These are phyloP conservation scores for Rallus limicola DNA, from an alignment of 2,113 vertebrate species.

Conservation along the genomic window DNA sequence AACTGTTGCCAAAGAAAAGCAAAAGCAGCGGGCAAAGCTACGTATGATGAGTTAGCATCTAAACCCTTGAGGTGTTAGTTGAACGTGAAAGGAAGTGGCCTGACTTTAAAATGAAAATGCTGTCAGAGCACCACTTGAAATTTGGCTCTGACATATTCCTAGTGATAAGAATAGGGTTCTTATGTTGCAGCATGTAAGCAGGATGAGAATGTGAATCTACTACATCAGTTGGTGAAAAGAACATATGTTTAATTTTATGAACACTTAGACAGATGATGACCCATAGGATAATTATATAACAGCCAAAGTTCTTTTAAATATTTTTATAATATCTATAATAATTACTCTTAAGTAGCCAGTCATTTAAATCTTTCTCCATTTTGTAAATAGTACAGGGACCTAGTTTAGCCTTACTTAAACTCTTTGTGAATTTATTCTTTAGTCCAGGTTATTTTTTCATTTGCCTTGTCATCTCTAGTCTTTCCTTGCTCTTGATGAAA, in stretches of 20 bases:
- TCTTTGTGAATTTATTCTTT: neutral
- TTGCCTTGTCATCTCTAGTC: neutral
- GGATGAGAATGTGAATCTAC: conserved; percentile 17
- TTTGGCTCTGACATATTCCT: neutral
- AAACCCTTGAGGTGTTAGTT: neutral
- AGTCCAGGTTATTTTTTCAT: neutral
- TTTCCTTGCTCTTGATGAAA: neutral
- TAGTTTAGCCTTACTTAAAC: neutral
- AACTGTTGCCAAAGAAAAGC: neutral
- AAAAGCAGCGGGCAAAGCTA: neutral
- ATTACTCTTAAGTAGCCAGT: conserved; percentile 39
- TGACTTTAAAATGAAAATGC: neutral
- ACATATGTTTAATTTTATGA: conserved; percentile 71
- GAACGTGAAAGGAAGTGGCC: neutral
- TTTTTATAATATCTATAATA: conserved; percentile 39
- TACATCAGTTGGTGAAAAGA: conserved; percentile 58
- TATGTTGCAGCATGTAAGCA: conserved; percentile 1
- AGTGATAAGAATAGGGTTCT: conserved; percentile 19
- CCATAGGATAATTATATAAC: conserved; percentile 67
- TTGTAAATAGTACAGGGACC: neutral
- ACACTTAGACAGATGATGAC: conserved; percentile 70
- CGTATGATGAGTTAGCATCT: neutral
- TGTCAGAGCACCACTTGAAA: neutral
- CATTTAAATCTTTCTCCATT: neutral
- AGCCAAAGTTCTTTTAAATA: conserved; percentile 59